phyloP scores from a whole-genome alignment of 2,113 vertebrate species.

The Phoxinus phoxinus region DNA sequence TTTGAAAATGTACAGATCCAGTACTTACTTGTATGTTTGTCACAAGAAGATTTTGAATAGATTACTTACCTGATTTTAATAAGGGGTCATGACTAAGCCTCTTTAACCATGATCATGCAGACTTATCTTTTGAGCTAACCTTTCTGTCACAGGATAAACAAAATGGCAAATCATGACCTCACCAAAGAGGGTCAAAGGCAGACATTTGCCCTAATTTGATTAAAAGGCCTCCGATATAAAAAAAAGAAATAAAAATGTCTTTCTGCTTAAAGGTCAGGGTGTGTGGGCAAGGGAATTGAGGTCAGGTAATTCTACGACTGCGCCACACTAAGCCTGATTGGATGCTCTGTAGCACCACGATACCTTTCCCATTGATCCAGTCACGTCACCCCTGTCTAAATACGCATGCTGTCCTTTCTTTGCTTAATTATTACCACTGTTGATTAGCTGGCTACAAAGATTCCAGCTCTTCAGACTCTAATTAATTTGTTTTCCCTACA shows the following conservation, averaged over 20 bases:
- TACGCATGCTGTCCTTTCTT: constrained; percentile 5
- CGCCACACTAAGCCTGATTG: not conserved
- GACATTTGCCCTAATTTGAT: constrained; percentile 45
- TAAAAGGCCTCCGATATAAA: constrained; percentile 44
- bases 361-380: constrained; percentile 23
- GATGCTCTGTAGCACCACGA: not conserved
- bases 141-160: constrained; percentile 35
- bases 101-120: constrained; percentile 25
- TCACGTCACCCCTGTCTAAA: not conserved
- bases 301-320: not conserved
- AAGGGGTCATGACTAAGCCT: not conserved
- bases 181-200: constrained; percentile 10
- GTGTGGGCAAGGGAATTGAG: constrained; percentile 18
- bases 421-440: constrained; percentile 59
- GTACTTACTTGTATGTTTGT: not conserved
- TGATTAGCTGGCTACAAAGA: constrained; percentile 62
- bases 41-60: not conserved
- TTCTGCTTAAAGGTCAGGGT: constrained; percentile 51
- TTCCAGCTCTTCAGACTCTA: constrained; percentile 56
- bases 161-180: constrained; percentile 49
- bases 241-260: constrained; percentile 37
- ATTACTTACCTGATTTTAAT: not conserved
- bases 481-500: constrained; percentile 58
- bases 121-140: constrained; percentile 27
- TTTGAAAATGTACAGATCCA: not conserved